Percentiles rank a stretch among this genome's conserved stretches.
Conservation (phyloP, 2,113 vertebrate species). For the Syngnathoides biaculeatus region DNA sequence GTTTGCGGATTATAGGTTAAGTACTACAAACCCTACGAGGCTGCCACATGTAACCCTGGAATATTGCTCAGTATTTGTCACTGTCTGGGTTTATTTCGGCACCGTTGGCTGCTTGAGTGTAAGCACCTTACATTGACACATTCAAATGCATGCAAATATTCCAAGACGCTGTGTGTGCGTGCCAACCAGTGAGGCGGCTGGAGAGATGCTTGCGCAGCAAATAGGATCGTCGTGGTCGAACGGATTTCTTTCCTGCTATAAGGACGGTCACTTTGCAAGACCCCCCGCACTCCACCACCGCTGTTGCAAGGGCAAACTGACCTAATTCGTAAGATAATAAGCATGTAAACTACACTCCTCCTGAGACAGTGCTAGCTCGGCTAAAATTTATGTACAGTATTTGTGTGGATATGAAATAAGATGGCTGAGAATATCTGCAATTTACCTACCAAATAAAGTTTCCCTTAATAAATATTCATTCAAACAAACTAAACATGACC, state of each 20-base stretch:
- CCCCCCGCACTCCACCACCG: slow-evolving; percentile 39
- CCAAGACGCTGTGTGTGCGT: slow-evolving; percentile 22
- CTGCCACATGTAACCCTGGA: slow-evolving; percentile 5
- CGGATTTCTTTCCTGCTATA: slow-evolving; percentile 52
- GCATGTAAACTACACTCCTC: slow-evolving; percentile 62
- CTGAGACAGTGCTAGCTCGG: slow-evolving; percentile 34
- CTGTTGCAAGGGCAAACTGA: slow-evolving; percentile 67
- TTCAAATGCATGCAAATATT: slow-evolving; percentile 50
- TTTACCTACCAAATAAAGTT: slow-evolving; percentile 18
- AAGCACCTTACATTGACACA: slow-evolving; percentile 43
- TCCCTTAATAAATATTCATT: not conserved
- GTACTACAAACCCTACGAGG: slow-evolving; percentile 12
- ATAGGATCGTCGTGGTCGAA: slow-evolving; percentile 39
- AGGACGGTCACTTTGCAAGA: slow-evolving; percentile 54
- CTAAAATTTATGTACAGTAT: slow-evolving; percentile 40
- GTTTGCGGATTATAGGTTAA: slow-evolving; percentile 41
- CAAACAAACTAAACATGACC: not conserved
- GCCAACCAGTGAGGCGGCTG: slow-evolving; percentile 43
- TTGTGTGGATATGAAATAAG: slow-evolving; percentile 32
- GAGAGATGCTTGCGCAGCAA: slow-evolving; percentile 47
- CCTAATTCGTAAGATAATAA: slow-evolving; percentile 72
- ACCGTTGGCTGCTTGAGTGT: not conserved
- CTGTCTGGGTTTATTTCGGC: slow-evolving; percentile 21
- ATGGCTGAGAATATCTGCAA: slow-evolving; percentile 10
- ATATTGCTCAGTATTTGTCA: slow-evolving; percentile 15